Base-by-base conservation (phyloP, 2,888 invertebrate species). In the Antheraea yamamai region DNA sequence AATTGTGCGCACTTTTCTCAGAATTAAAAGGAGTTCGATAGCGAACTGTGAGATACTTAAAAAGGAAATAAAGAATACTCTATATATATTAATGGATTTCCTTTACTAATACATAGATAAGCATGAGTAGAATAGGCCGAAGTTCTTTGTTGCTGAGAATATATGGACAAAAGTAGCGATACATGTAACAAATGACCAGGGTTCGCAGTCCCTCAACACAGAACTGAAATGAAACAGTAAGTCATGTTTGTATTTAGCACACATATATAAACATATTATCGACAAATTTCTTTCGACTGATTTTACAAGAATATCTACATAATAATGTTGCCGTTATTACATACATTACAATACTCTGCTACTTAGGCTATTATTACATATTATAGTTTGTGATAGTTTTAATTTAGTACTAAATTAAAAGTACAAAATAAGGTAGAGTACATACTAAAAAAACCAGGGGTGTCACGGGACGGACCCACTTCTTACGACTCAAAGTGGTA, bases 151-250 rank as follows among this genome's bases (percentile, higher is more conserved):
- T 84, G 82, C 78, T 77, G 76, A 77, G 82, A 84, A 87, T 84
- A 88, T 85, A 83, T 80, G 84, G 81, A 84, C 79, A 82, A 85
- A 87, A 83, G 85, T 85, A 83, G 83, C 86, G 86, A 90, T 89
- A 90, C 84, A 86, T 82, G 83, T 86, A 83, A 90, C 89, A 89
- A 90, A 90, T 88, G 87, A 83, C 82, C 78, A 76, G 77, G 79
- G 80, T 74, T 78, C 80, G 74, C 73, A 77, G 78, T 79, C 78
- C 78, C 78, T 79, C 55, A 30, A 58, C 80, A 66, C 18, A n/a
- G 26, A 1, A 23, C 12, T 35, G 1, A 23, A 39, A 55, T 26
- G 58, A n/a, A 26, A 16, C 72, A 75, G 74, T 75, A 51, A 30
- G 61, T 4, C n/a, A 75, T 23, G 55, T 61, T 71, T 47, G 18